Conservation (phyloP, 2,888 invertebrate genomes). For the Petrolisthes cinctipes region DNA sequence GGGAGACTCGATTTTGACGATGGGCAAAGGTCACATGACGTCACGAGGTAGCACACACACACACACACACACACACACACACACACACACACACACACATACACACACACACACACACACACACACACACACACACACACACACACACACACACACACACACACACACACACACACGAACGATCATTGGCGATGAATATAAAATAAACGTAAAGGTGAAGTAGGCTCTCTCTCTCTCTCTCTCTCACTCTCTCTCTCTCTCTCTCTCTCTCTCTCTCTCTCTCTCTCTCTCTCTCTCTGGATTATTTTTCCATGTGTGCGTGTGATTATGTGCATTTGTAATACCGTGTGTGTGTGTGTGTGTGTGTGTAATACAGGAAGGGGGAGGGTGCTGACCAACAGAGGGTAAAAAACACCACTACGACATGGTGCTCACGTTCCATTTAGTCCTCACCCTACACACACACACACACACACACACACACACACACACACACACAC, state of each 20-base stretch:
- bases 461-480: slow-evolving; percentile 1
- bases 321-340: not conserved
- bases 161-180: slow-evolving; percentile 14
- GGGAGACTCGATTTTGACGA: too few species aligned
- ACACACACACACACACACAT: not conserved
- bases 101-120: not conserved
- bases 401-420: too few species aligned
- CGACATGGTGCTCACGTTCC: not conserved
- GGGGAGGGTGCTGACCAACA: not conserved
- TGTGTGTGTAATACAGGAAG: not conserved
- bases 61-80: not conserved
- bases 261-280: slow-evolving; percentile 16
- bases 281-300: not conserved
- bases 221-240: not conserved
- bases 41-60: not conserved
- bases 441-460: not conserved
- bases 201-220: not conserved
- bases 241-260: not conserved
- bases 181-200: not conserved
- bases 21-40: too few species aligned
- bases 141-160: slow-evolving; percentile 22
- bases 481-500: slow-evolving; percentile 1
- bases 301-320: not conserved
- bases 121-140: slow-evolving; percentile 15
- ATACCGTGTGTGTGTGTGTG: not conserved